Base-by-base conservation (phyloP, 2,797 vertebrate genomes). In the Notolepis coatsorum region DNA sequence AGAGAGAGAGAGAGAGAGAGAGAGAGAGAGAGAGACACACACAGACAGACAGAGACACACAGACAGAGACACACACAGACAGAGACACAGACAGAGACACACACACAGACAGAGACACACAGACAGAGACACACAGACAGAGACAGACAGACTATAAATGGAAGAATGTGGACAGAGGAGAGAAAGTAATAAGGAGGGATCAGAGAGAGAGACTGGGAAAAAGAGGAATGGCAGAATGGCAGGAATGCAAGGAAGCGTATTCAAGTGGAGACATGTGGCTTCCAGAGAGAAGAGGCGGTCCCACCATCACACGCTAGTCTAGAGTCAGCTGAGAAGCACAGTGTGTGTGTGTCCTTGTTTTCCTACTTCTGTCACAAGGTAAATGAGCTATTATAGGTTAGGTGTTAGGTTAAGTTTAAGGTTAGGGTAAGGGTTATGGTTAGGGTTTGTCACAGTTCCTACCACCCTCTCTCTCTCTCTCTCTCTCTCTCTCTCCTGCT, bases 141-240 rank as follows among this genome's bases (percentile, higher is more conserved):
- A 39, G 5, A 2, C 15, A 20, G n/a, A n/a, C n/a, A n/a, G n/a
- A n/a, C n/a, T n/a, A n/a, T n/a, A n/a, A n/a, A n/a, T n/a, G n/a
- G 17, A 33, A 23, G 12, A 50, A 7, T 60, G 37, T 2, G 37
- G 17, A 31, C 9, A 12, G 49, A 6, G 6, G 20, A 9, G 27
- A 28, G 25, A 5, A 33, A 28, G 25, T 3, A 33, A 2, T 15
- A 17, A 38, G 4, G 7, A 33, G 18, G 17, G 8, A 31, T 25
- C 1, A 10, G 4, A 6, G 30, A 1, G 27, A 13, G n/a, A 15
- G 10, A 35, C 43, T 53, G 7, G 37, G 2, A 30, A 28, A 24
- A 15, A 41, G 9, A 50, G 24, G 8, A 25, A 25, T n/a, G n/a
- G 7, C 21, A 39, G 42, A 65, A 78, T 73, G 65, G 65, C 3